Percentiles rank a stretch among this genome's conserved stretches.
Conservation (phyloP, 2,113 vertebrate species). For the Dinomys branickii region DNA sequence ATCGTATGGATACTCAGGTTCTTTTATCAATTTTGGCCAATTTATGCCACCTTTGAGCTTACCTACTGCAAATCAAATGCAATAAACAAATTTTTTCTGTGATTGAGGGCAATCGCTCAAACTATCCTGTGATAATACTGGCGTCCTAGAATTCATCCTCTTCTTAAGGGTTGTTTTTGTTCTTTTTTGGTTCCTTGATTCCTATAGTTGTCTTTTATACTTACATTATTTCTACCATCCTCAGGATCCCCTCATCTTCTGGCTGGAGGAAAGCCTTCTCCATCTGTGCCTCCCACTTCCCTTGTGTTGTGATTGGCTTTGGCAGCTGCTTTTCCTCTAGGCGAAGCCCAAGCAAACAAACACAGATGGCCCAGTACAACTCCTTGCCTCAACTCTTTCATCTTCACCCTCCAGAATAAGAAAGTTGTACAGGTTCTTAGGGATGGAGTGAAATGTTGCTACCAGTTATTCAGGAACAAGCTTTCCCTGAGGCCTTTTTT, state of each 20-base stretch:
- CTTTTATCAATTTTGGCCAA: constrained; percentile 56
- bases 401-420: constrained; percentile 68
- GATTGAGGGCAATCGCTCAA: constrained; percentile 55
- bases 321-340: constrained; percentile 57
- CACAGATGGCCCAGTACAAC: not conserved
- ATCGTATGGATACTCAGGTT: constrained; percentile 53
- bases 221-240: constrained; percentile 25
- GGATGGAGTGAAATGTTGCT: not conserved
- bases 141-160: constrained; percentile 48
- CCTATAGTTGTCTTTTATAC: constrained; percentile 59
- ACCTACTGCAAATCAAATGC: constrained; percentile 57
- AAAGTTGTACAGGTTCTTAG: constrained; percentile 45
- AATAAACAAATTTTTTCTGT: constrained; percentile 65
- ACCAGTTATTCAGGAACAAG: not conserved
- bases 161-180: constrained; percentile 61
- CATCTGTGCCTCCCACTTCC: constrained; percentile 55
- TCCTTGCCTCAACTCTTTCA: constrained; percentile 69
- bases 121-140: constrained; percentile 44
- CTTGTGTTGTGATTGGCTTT: not conserved
- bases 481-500: no score
- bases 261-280: constrained; percentile 67
- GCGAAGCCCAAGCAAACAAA: constrained; percentile 62
- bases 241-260: not conserved
- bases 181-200: constrained; percentile 36
- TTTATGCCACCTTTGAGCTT: constrained; percentile 58